A percentile compares a stretch with the other conserved stretches of the same genome.
phyloP scores from a whole-genome alignment of 2,888 invertebrate genomes.

The Escarpia spicata region DNA sequence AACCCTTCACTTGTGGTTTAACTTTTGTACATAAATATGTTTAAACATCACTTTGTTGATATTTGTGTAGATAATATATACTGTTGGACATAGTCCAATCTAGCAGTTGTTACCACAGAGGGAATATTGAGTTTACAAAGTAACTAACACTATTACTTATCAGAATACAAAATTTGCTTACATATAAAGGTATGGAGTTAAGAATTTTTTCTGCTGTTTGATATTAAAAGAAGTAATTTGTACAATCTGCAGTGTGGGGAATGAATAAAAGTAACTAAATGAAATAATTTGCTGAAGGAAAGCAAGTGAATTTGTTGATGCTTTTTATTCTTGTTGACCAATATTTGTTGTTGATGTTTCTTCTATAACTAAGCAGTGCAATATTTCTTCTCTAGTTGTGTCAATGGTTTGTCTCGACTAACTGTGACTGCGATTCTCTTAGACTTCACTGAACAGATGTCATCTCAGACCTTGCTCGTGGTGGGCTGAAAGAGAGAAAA shows the following conservation, averaged over 20 bases:
- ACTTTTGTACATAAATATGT: too few species aligned
- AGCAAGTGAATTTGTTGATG: not conserved
- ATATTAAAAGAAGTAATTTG: not conserved
- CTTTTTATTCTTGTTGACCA: not conserved
- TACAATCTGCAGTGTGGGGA: not conserved
- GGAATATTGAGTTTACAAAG: too few species aligned
- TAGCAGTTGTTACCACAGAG: too few species aligned
- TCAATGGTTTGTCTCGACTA: not conserved
- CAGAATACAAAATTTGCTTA: too few species aligned
- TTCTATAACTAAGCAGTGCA: not conserved
- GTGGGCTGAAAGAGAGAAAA: not conserved
- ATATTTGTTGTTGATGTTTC: not conserved
- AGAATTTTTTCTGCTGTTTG: not conserved
- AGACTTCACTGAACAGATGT: not conserved
- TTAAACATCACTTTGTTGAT: too few species aligned
- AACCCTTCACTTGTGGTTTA: too few species aligned
- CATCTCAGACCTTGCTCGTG: not conserved
- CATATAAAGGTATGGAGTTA: not conserved
- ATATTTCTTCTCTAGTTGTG: not conserved
- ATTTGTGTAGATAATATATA: too few species aligned
- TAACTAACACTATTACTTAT: too few species aligned
- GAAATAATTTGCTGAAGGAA: not conserved
- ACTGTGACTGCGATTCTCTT: not conserved
- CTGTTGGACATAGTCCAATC: too few species aligned
- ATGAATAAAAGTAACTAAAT: not conserved